Evolutionary conservation across 2,797 vertebrate genomes (phyloP), one percentile per base, ranked within the genome.

Genomic region (Chloroceryle amazona): DNA sequence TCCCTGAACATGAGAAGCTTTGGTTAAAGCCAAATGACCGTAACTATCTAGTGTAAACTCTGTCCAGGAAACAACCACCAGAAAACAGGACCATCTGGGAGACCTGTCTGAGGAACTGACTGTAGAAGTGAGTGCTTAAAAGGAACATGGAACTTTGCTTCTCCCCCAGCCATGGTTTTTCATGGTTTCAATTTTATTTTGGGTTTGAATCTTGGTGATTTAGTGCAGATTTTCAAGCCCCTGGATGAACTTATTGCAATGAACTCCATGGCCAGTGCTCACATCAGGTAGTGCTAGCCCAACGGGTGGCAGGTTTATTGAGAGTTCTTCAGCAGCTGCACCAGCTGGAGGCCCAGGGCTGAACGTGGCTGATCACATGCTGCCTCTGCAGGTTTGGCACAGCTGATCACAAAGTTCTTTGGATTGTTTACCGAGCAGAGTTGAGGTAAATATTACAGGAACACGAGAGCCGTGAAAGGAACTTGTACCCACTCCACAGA

Each of bases 341-440:
- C 37, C 22, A 35, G 46, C 46, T 42, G 18, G 28, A 52, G 46
- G 54, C 13, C 18, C 28, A 1, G 62, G 44, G n/a, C 72, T 37
- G 54, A 37, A 15, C n/a, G 22, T 1, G 22, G 54, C 26, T 4
- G 4, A 47, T 10, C 6, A 6, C 4, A 14, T 0, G 1, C n/a
- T 35, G 6, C 63, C 72, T 61, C 39, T 33, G 65, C 73, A 47
- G 33, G 42, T 23, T 46, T 39, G n/a, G 22, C 47, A 52, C 46
- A 37, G 15, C 7, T 13, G 41, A 41, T 13, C 52, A 15, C 42
- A 12, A 42, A 41, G 49, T 14, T 13, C 41, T 63, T 18, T 35
- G 66, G 20, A 25, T 9, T 35, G 31, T 5, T 13, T 18, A 18
- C 42, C 46, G 31, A n/a, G 28, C 9, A 37, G 15, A 81, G 37